Base-by-base conservation (phyloP, 2,797 vertebrate genomes). In the Lacerta agilis region DNA sequence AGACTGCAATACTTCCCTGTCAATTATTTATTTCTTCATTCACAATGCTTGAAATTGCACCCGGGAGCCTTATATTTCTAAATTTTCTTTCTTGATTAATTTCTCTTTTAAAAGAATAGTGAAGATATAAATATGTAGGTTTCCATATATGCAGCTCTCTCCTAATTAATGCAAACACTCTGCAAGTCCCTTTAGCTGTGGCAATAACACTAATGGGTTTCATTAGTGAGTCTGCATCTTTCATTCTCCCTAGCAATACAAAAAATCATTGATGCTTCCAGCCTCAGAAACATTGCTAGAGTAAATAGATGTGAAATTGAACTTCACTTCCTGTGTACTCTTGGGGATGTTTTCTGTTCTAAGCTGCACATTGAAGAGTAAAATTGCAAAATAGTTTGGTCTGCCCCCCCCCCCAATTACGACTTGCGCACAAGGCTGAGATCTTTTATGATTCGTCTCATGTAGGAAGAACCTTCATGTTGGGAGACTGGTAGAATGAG, bases 281-380 rank as follows among this genome's bases (percentile, higher is more conserved):
- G 85, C 41, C 69, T 87, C 69, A 87, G 27, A 87, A 87, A 83
- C 33, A 67, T 87, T 43, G 66, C 49, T 79, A 73, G 67, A 86
- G 43, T 84, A 90, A 90, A 90, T 87, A 87, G 69, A 84, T 83
- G 71, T 8, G 27, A 87, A 66, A 80, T 80, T 87, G 41, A 83
- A 67, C 41, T 79, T 86, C 49, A 45, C 41, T 49, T n/a, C 23
- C 80, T 83, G 41, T 66, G 25, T 80, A 49, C 55, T 27, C 76
- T 73, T 79, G 85, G 89, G 81, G 80, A 80, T 87, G 13, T 79
- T 83, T 80, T 87, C 76, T 87, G 64, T 83, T 90, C 76, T 41
- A 83, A 83, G 36, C 43, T 72, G 20, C 79, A 86, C 49, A 78
- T 82, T 73, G 79, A 79, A 73, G 75, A 83, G n/a, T 49, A 79